Evolutionary conservation across 2,797 vertebrate genomes (phyloP), one percentile per base, ranked within the genome.

Genomic region (Xenopus petersii): DNA sequence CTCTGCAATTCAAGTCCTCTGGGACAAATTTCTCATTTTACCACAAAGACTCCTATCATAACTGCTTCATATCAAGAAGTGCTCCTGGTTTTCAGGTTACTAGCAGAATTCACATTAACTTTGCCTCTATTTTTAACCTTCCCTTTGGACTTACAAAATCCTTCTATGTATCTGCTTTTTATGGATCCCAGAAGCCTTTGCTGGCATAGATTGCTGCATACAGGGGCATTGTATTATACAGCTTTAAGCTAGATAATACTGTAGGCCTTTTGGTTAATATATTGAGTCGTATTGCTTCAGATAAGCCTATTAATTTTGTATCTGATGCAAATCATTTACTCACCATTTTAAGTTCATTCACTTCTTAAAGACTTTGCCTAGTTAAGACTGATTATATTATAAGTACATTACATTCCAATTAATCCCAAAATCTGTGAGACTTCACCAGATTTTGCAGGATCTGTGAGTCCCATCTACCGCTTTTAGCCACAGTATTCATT

Each of bases 11-110:
- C 81, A 61, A 33, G 51, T 85, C 87, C 84, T 85, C 36, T 80
- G 87, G 85, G 86, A 88, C 10, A 79, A 73, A 81, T 89, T 83
- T 86, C 89, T 88, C 81, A 84, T 88, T 89, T 91, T 87, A 84
- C 88, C 86, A 85, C 81, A 87, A 79, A 86, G 84, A 86, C 87
- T 85, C 82, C 80, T 75, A 85, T 81, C 84, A 79, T 62, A 81
- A 70, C n/a, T 75, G 69, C 68, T 86, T 78, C 73, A 82, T 70
- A 74, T 79, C n/a, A 47, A 1, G 69, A 70, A 65, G 51, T 70
- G 66, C 64, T 79, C 73, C 71, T 67, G 56, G 61, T 73, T 78
- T 70, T 68, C 75, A 78, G 70, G 70, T 78, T 78, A 69, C 70
- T 48, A 59, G 75, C 30, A 73, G 42, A 69, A 77, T 68, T 69